Conservation (phyloP, 1,140 invertebrate species). For the Scaptomyza hsui region DNA sequence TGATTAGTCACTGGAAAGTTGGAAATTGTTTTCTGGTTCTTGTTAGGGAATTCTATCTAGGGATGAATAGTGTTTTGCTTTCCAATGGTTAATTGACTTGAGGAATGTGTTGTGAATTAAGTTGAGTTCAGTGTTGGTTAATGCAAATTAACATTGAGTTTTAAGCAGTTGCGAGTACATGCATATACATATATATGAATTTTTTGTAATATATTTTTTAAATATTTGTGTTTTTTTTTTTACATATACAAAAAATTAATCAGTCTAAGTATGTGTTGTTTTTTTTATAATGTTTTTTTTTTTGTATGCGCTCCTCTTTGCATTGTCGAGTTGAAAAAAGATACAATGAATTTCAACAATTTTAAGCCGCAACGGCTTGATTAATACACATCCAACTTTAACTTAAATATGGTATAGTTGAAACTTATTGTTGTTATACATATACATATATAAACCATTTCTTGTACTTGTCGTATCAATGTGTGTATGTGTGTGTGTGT, state of each 20-base stretch:
- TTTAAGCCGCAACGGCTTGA: slow-evolving; percentile 23
- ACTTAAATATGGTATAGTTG: slow-evolving; percentile 57
- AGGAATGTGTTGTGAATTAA: slow-evolving; percentile 38
- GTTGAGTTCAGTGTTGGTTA: slow-evolving; percentile 13
- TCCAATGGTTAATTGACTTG: slow-evolving; percentile 64
- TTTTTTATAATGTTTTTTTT: slow-evolving; percentile 16
- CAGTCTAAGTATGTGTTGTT: slow-evolving; percentile 72
- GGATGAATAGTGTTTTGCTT: slow-evolving; percentile 23
- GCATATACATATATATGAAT: slow-evolving; percentile 49
- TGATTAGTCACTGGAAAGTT: slow-evolving; percentile 22
- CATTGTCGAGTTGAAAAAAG: slow-evolving; percentile 8
- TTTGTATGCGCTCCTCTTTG: slow-evolving; percentile 38
- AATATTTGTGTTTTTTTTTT: slow-evolving; percentile 40
- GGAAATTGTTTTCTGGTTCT: slow-evolving; percentile 10
- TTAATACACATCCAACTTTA: slow-evolving; percentile 36
- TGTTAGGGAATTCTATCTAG: slow-evolving; percentile 42
- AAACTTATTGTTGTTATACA: slow-evolving; percentile 41
- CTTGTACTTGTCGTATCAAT: slow-evolving; percentile 31
- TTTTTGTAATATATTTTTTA: slow-evolving; percentile 47
- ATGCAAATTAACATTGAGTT: slow-evolving; percentile 31
- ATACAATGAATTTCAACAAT: slow-evolving; percentile 28
- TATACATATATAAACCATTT: slow-evolving; percentile 20
- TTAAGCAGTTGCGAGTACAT: slow-evolving; percentile 23
- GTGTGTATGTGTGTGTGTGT: slow-evolving; percentile 29
- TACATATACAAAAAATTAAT: slow-evolving; percentile 81